Percentiles rank a stretch among this genome's conserved stretches.
These are phyloP conservation scores for Sinotaia quadrata DNA, from an alignment of 2,888 invertebrate species.

Conservation along the genomic window DNA sequence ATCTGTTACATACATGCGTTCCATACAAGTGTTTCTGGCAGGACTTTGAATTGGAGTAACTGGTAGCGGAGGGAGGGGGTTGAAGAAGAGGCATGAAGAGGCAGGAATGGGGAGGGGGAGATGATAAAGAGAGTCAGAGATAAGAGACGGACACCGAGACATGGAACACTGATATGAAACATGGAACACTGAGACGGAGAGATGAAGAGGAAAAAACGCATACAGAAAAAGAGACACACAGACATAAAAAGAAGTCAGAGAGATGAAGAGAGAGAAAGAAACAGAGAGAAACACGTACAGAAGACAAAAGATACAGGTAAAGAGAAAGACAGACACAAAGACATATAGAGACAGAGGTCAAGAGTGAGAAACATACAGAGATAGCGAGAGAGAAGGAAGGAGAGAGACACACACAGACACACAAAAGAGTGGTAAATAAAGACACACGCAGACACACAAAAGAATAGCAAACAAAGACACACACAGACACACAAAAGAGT, in stretches of 20 bases:
- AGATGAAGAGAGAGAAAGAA: slow-evolving; percentile 13
- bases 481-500: slow-evolving; percentile 4
- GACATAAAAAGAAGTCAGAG: neutral
- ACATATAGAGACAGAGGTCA: slow-evolving; percentile 21
- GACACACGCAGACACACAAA: neutral
- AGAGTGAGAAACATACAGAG: slow-evolving; percentile 20
- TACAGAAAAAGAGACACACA: neutral
- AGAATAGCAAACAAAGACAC: neutral
- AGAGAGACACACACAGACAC: slow-evolving; percentile 6
- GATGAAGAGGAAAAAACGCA: neutral
- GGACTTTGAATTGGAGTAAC: neutral
- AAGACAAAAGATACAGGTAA: neutral
- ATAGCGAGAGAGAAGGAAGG: slow-evolving; percentile 3
- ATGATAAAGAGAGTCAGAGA: neutral
- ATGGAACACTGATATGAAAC: neutral
- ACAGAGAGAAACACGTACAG: slow-evolving; percentile 2
- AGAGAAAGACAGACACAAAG: slow-evolving; percentile 6
- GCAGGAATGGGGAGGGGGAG: neutral
- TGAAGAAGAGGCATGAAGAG: neutral
- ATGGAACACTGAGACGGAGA: neutral
- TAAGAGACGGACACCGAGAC: neutral
- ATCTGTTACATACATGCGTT: no score
- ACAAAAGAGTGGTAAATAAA: neutral
- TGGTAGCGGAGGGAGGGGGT: neutral
- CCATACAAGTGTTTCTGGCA: no score